A percentile compares a stretch with the other conserved stretches of the same genome.
Conservation (phyloP, 2,113 vertebrate genomes). For the Zosterops japonicus region DNA sequence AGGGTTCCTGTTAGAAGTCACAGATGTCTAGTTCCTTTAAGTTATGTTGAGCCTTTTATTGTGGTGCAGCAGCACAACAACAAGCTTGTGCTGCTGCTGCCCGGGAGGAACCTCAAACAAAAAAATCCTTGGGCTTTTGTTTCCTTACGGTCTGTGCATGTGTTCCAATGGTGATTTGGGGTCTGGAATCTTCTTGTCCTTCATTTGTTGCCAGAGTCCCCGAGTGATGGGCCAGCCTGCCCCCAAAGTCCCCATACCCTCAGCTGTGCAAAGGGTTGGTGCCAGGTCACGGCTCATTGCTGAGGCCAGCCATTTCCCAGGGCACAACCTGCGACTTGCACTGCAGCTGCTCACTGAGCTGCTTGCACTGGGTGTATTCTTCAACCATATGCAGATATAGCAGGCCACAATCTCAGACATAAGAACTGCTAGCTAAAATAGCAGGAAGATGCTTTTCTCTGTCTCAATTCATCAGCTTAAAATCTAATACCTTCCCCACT, state of each 20-base stretch:
- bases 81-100: background rate
- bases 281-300: fast-evolving
- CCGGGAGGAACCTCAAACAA: background rate
- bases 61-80: background rate
- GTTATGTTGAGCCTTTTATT: background rate
- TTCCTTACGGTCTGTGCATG: background rate
- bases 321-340: background rate
- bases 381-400: background rate
- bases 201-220: background rate
- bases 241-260: background rate
- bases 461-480: background rate
- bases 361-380: background rate
- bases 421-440: background rate
- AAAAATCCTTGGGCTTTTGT: background rate
- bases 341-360: background rate
- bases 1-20: background rate
- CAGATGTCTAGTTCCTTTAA: background rate
- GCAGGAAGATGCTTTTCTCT: background rate
- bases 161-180: background rate
- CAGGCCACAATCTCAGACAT: background rate
- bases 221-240: fast-evolving
- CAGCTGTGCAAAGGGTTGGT: background rate
- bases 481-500: background rate
- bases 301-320: background rate
- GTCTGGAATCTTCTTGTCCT: background rate